Evolutionary conservation across 2,797 vertebrate genomes (phyloP).

Genomic region (Spea hammondii): DNA sequence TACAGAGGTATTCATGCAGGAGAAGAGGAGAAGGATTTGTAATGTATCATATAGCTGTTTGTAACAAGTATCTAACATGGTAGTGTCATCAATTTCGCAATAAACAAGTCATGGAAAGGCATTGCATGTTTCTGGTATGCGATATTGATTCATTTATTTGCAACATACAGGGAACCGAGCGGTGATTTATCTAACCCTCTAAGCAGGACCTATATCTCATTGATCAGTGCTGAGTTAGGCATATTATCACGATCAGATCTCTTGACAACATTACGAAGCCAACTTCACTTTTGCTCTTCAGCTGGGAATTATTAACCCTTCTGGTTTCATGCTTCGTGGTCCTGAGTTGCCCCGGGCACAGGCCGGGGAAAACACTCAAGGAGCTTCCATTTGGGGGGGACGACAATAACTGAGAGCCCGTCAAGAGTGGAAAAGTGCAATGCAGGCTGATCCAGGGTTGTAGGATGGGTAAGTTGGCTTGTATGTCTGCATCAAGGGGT

Average conservation of each 20-base stretch:
- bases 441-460: too few species aligned
- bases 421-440: too few species aligned
- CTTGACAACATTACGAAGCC: conserved; percentile 13
- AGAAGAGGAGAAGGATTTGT: not conserved
- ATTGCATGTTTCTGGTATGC: conserved; percentile 17
- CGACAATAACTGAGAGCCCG: too few species aligned
- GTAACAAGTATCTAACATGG: conserved; percentile 24
- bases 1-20: not conserved
- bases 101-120: conserved; percentile 29
- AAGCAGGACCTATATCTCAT: conserved; percentile 31
- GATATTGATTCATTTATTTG: conserved; percentile 34
- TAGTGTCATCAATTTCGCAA: conserved; percentile 33
- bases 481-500: too few species aligned
- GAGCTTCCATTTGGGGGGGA: too few species aligned
- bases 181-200: conserved; percentile 23
- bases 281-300: conserved; percentile 2
- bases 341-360: too few species aligned
- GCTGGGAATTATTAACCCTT: conserved; percentile 13
- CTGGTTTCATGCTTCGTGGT: too few species aligned
- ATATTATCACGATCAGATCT: conserved; percentile 26
- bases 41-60: conserved; percentile 1
- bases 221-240: conserved; percentile 20
- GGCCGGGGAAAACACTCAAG: too few species aligned
- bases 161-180: conserved; percentile 14
- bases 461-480: too few species aligned